These are phyloP conservation scores for Momotus momota DNA, from an alignment of 2,797 vertebrate genomes.

Conservation along the genomic window DNA sequence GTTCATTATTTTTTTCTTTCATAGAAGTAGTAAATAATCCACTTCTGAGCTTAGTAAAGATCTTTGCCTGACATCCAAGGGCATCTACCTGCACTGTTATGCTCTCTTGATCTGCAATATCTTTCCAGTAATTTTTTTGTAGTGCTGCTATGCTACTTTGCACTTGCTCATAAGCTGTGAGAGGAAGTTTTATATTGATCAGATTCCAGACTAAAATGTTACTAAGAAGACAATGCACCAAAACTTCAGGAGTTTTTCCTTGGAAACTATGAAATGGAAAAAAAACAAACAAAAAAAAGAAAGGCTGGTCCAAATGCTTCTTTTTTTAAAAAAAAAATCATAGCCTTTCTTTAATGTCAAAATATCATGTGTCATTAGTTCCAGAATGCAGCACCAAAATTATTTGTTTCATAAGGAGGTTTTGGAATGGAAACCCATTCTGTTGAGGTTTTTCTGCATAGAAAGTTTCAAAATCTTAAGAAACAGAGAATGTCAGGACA, in stretches of 20 bases:
- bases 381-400: neutral
- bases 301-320: neutral
- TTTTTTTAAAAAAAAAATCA: neutral
- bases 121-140: constrained; percentile 24
- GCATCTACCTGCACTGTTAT: neutral
- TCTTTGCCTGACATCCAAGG: constrained; percentile 2
- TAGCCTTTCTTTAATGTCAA: neutral
- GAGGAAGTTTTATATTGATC: constrained; percentile 40
- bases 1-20: constrained; percentile 29
- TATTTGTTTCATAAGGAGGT: neutral
- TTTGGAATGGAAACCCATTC: neutral
- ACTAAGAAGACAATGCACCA: neutral
- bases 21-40: constrained; percentile 55
- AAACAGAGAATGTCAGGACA: neutral
- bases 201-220: constrained; percentile 30
- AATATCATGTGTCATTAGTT: neutral
- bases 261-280: neutral
- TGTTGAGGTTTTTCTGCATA: neutral
- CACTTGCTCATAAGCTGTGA: constrained; percentile 45
- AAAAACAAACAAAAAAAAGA: neutral
- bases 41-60: neutral
- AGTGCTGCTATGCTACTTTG: neutral
- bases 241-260: neutral
- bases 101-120: neutral
- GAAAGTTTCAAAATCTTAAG: neutral